Evolutionary conservation across 1,140 invertebrate species (phyloP), one percentile per base, ranked within the genome.

Genomic region (Caerostris extrusa): DNA sequence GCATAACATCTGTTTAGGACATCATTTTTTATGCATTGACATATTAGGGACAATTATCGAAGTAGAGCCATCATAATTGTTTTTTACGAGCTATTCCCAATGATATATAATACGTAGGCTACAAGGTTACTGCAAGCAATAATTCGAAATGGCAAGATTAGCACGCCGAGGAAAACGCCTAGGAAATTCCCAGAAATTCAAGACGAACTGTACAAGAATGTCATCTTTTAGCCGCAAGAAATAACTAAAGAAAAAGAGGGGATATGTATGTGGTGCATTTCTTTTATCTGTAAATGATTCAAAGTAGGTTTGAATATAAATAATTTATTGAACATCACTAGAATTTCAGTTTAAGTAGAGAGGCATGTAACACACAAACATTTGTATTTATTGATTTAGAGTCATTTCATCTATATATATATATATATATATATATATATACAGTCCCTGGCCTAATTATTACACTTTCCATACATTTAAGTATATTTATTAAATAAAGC

Each of bases 141-240:
- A 77, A 53, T 50, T 4, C 61, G 12, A 64, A 64, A 17, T 50
- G 19, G 7, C 8, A 34, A 77, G 71, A 77, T 34, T 34, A 34
- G 34, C 50, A 12, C 71, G 53, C 71, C 50, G 14, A 77, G 71
- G 71, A 77, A 19, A 77, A 77, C 71, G 71, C 71, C 71, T 77
- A 10, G 71, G 71, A 77, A 77, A 50, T 77, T 50, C 71, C 71
- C 71, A 14, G 71, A 50, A 50, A 50, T 53, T 12, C 10, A 12
- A 77, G 71, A 77, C 71, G 34, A 50, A 34, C 34, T 77, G 7
- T 34, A 50, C 50, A 3, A 53, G 3, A 77, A 77, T 77, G 34
- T 34, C 71, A 50, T 77, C 71, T 77, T 77, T 34, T 50, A 77
- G 71, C 71, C 34, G 12, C 14, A 77, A 67, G 61, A 53, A 53